phyloP scores from a whole-genome alignment of 1,140 invertebrate genomes.

The Lepidurus arcticus region DNA sequence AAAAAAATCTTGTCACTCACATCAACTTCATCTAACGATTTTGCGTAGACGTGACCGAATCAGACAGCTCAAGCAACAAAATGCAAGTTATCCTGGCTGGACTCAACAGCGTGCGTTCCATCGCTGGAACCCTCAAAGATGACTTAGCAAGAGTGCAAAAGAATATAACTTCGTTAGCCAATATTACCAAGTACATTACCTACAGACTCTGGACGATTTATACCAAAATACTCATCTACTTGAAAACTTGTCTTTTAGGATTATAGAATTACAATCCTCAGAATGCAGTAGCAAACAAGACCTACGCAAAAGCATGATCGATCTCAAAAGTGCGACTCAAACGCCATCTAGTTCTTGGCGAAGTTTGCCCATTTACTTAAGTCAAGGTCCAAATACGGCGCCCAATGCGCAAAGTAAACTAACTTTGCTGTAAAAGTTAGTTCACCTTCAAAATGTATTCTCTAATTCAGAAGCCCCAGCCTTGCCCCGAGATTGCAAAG shows the following conservation, averaged over 20 bases:
- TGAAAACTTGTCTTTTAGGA: constrained; percentile 30
- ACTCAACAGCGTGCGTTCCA: constrained; percentile 28
- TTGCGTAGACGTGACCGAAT: neutral
- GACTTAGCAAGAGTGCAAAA: constrained; percentile 18
- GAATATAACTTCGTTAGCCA: constrained; percentile 28
- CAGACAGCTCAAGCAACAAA: neutral
- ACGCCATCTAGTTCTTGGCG: neutral
- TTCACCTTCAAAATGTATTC: no score
- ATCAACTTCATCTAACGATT: neutral
- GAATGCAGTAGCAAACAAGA: constrained; percentile 33
- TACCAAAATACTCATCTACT: neutral
- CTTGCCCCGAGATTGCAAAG: constrained; percentile 41
- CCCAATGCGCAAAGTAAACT: neutral
- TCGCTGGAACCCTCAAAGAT: constrained; percentile 20
- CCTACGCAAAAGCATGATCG: constrained; percentile 26
- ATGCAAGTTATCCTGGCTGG: constrained; percentile 27
- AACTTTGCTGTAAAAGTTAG: no score
- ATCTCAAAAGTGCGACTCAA: constrained; percentile 25
- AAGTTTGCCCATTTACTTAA: neutral
- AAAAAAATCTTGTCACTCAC: neutral
- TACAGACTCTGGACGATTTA: neutral
- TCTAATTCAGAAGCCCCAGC: constrained; percentile 23
- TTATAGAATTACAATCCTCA: neutral
- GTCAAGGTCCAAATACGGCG: neutral
- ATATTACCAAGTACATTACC: constrained; percentile 22